These are phyloP conservation scores for Mareca strepera DNA, from an alignment of 2,797 vertebrate genomes.

Conservation along the genomic window DNA sequence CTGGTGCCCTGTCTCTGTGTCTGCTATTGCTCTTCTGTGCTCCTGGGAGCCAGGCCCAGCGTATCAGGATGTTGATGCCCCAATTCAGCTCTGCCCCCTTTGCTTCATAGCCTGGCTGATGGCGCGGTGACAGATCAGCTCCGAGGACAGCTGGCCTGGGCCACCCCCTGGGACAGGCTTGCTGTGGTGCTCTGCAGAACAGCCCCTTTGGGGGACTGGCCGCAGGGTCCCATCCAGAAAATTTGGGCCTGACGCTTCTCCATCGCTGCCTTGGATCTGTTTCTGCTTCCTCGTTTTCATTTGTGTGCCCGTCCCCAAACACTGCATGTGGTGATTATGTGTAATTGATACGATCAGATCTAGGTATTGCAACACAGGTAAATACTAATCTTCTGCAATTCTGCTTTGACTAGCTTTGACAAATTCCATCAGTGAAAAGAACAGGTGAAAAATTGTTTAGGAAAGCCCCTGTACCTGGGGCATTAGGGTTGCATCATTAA, in stretches of 20 bases:
- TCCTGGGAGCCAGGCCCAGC: background rate
- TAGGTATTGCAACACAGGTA: conserved; percentile 34
- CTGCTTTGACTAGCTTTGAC: background rate
- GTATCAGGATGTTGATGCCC: background rate
- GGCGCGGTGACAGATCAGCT: background rate
- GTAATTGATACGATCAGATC: background rate
- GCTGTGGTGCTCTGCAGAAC: background rate
- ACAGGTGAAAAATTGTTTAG: background rate
- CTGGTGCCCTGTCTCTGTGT: background rate
- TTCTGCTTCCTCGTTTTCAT: background rate
- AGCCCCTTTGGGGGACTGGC: background rate
- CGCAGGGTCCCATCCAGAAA: background rate
- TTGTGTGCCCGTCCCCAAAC: background rate
- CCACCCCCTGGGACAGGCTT: background rate
- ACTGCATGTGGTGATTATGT: background rate
- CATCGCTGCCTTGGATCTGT: background rate
- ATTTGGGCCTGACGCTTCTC: background rate
- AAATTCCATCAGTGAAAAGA: conserved; percentile 8
- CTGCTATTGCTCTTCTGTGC: background rate
- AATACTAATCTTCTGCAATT: conserved; percentile 49
- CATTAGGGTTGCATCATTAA: background rate
- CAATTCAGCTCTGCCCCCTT: background rate
- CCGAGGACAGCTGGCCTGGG: background rate
- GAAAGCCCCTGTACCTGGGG: background rate
- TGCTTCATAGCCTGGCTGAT: background rate